Evolutionary conservation across 2,113 vertebrate genomes (phyloP).

Genomic region (Castor canadensis): DNA sequence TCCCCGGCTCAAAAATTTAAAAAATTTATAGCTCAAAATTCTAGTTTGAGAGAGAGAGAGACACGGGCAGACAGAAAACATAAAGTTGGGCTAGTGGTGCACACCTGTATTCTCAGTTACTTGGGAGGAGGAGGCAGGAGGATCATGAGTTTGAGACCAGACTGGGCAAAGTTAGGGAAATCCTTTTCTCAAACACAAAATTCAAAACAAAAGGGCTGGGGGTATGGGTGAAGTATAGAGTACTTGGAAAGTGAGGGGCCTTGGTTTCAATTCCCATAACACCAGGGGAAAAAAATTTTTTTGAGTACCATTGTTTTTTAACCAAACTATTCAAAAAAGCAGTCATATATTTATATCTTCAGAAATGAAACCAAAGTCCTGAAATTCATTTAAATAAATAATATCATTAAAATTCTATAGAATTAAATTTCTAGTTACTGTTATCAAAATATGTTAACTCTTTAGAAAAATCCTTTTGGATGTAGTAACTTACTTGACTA

Average conservation of each 20-base stretch:
- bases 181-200: no score
- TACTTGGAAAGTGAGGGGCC: no score
- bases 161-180: not conserved
- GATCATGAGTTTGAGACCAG: not conserved
- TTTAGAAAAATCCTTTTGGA: constrained; percentile 54
- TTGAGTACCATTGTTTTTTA: constrained; percentile 56
- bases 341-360: constrained; percentile 17
- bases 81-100: no score
- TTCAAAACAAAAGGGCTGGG: no score
- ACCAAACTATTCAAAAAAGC: not conserved
- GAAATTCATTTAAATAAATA: constrained; percentile 39
- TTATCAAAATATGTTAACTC: constrained; percentile 49
- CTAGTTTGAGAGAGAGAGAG: no score
- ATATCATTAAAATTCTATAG: constrained; percentile 9
- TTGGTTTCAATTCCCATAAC: no score
- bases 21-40: constrained; percentile 22
- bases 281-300: not conserved
- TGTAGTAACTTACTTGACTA: constrained; percentile 60
- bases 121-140: not conserved
- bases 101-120: not conserved
- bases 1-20: not conserved
- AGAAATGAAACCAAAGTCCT: not conserved
- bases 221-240: no score
- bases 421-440: constrained; percentile 39
- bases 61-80: no score